phyloP scores from a whole-genome alignment of 2,888 invertebrate species.

The Nomada hirtipes region DNA sequence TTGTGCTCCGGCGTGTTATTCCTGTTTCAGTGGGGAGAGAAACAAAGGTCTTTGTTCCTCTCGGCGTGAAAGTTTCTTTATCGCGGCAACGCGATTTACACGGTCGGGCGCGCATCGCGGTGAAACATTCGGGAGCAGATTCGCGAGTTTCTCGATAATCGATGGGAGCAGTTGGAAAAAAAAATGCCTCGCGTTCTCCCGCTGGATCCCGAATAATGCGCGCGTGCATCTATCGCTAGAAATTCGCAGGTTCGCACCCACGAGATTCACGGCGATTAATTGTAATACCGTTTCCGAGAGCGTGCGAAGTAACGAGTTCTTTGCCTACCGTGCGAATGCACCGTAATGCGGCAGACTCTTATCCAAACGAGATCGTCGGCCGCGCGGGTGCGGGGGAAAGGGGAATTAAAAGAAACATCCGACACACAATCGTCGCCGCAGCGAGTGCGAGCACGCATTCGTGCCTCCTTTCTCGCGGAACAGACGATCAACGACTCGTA shows the following conservation, averaged over 20 bases:
- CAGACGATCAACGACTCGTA: background rate
- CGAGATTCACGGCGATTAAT: conserved; percentile 62
- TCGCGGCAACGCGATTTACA: conserved; percentile 55
- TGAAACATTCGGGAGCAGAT: conserved; percentile 10
- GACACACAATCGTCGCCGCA: conserved; percentile 56
- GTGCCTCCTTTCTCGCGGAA: conserved; percentile 28
- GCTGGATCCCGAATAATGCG: background rate
- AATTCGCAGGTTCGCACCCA: conserved; percentile 51
- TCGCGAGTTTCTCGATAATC: conserved; percentile 57
- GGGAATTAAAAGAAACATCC: conserved; percentile 65
- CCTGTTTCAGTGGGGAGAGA: conserved; percentile 9
- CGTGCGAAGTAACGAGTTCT: conserved; percentile 71
- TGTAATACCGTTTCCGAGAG: conserved; percentile 70
- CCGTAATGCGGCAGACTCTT: conserved; percentile 64
- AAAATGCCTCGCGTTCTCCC: conserved; percentile 1
- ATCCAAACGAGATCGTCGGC: conserved; percentile 67
- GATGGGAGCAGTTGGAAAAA: conserved; percentile 36
- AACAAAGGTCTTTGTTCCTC: conserved; percentile 46
- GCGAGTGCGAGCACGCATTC: conserved; percentile 29
- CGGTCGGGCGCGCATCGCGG: conserved; percentile 19
- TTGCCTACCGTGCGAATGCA: conserved; percentile 72
- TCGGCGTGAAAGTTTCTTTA: conserved; percentile 51
- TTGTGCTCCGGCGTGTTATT: background rate
- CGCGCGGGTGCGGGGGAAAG: conserved; percentile 40
- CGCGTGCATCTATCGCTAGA: background rate